These are phyloP conservation scores for Drosophila azteca DNA, from an alignment of 1,140 invertebrate genomes.

Conservation along the genomic window DNA sequence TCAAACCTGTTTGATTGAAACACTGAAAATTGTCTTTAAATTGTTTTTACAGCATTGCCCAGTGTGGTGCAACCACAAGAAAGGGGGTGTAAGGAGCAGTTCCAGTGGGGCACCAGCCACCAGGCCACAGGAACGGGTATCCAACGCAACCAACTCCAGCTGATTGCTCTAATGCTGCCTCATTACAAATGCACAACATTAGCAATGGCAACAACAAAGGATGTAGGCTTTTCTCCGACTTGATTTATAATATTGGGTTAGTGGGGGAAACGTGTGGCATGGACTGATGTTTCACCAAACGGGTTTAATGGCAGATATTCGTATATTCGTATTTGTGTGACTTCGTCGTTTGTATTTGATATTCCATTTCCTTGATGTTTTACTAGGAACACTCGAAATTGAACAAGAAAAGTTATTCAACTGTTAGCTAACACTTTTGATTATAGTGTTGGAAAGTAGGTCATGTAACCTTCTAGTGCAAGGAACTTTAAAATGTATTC, in stretches of 20 bases:
- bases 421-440: no score
- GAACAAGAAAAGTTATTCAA: no score
- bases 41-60: slow-evolving; percentile 50
- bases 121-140: not conserved
- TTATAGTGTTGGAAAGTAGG: no score
- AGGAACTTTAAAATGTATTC: no score
- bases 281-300: not conserved
- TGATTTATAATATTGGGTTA: slow-evolving; percentile 33
- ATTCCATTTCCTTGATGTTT: no score
- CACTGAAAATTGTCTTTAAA: slow-evolving; percentile 50
- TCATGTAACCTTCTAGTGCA: no score
- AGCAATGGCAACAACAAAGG: slow-evolving; percentile 48
- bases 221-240: slow-evolving; percentile 36
- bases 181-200: slow-evolving; percentile 52
- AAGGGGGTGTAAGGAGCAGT: slow-evolving; percentile 12
- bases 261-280: slow-evolving; percentile 17
- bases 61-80: slow-evolving; percentile 31
- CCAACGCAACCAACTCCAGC: slow-evolving; percentile 36
- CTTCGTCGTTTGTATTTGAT: no score
- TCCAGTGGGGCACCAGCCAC: not conserved
- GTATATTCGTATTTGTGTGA: not conserved
- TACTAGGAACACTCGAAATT: no score
- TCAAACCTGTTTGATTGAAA: slow-evolving; percentile 71
- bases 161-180: slow-evolving; percentile 49
- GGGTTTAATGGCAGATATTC: no score